phyloP scores from a whole-genome alignment of 2,888 invertebrate genomes.

The Tachystola acroxantha region DNA sequence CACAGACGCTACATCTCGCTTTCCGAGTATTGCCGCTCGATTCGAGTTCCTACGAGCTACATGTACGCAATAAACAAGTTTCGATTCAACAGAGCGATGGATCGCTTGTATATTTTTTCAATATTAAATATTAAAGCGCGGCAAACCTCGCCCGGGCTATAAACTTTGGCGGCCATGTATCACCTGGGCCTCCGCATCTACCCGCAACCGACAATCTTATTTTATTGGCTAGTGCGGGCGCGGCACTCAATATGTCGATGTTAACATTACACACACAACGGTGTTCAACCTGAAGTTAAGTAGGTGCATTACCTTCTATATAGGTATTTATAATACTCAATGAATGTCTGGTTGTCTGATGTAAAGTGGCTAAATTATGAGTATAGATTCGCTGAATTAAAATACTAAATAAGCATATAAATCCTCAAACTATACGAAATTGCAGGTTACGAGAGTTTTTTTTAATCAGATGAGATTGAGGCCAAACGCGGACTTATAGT shows the following conservation, averaged over 20 bases:
- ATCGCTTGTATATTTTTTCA: conserved; percentile 55
- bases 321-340: no score
- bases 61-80: conserved; percentile 8
- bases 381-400: no score
- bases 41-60: background rate
- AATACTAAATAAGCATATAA: no score
- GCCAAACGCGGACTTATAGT: no score
- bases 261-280: conserved; percentile 3
- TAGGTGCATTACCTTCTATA: no score
- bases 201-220: conserved; percentile 61
- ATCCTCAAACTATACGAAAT: no score
- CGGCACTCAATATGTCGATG: conserved; percentile 5
- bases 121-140: conserved; percentile 69
- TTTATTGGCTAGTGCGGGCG: conserved; percentile 53
- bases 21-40: background rate
- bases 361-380: no score
- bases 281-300: no score
- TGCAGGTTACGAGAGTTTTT: no score
- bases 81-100: conserved; percentile 40
- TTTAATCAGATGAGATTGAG: no score
- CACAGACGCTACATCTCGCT: background rate
- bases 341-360: no score
- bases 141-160: conserved; percentile 65
- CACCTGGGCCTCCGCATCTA: conserved; percentile 56
- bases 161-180: conserved; percentile 66